Evolutionary conservation across 2,797 vertebrate genomes (phyloP), one percentile per base, ranked within the genome.

Genomic region (Taeniopygia guttata): DNA sequence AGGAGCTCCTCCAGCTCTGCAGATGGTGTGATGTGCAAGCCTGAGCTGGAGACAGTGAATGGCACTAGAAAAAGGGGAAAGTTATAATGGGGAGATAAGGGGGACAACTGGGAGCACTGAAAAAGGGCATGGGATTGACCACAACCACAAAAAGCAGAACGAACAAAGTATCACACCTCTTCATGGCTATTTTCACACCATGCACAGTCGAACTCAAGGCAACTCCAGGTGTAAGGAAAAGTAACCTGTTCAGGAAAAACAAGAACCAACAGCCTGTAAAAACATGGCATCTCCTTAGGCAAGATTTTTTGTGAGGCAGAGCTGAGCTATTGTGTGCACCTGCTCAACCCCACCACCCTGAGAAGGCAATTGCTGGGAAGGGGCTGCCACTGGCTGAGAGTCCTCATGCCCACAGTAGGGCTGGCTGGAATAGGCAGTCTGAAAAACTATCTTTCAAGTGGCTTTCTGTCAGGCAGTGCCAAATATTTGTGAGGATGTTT

Each of bases 401-500:
- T 54, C 82, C 88, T 89, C 3, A 0, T 93, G 86, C 77, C 95
- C 86, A 22, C 73, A 77, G 78, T 67, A 86, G 82, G 85, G 94
- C 91, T 84, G 91, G 87, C 49, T 87, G 72, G 43, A 85, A 68
- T n/a, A 78, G 96, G 90, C 94, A 90, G 67, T 46, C 80, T 63
- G 64, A 89, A 96, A 91, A 89, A 48, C 89, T 80, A 72, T 80
- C 62, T 96, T 97, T 97, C 97, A 95, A 97, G 95, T 92, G 91
- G 87, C 93, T 91, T 95, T 95, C 93, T 96, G 58, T 80, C 94
- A 96, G 68, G 55, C 80, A 93, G 70, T 84, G 93, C 93, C 95
- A 96, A 97, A 81, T 68, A 48, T 96, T 98, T 96, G 67, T 63
- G 74, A 91, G 94, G 94, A 91, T 93, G 95, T 95, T 97, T 96